Percentiles rank a stretch among this genome's conserved stretches.
Evolutionary conservation across 2,113 vertebrate species (phyloP).

Genomic region (Dasyurus viverrinus): DNA sequence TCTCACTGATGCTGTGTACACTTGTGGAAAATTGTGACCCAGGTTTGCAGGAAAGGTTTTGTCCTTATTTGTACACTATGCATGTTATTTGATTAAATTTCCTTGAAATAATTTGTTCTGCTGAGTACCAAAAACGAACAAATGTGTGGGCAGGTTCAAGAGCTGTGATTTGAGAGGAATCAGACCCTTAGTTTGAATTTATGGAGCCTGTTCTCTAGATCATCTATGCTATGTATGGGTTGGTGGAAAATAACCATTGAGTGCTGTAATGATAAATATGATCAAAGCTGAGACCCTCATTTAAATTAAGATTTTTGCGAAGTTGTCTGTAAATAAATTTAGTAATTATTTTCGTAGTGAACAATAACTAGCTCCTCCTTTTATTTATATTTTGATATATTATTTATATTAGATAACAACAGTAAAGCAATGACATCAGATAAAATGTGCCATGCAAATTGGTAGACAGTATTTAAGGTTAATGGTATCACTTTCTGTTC

Average conservation of each 20-base stretch:
- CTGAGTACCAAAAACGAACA: too few relatives aligned
- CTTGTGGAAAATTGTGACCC: too few relatives aligned
- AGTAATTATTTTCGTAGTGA: neutral
- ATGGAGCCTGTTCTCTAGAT: neutral
- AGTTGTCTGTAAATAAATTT: neutral
- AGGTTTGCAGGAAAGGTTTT: too few relatives aligned
- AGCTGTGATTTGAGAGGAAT: too few relatives aligned
- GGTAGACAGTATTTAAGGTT: neutral
- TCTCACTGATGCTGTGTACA: too few relatives aligned
- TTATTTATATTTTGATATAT: neutral
- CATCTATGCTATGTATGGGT: neutral
- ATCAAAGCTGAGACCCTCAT: neutral
- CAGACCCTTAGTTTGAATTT: neutral
- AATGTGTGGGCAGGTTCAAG: too few relatives aligned
- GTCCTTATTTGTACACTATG: too few relatives aligned
- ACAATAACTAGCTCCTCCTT: neutral
- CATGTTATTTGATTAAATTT: too few relatives aligned
- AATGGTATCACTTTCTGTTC: neutral
- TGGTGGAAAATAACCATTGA: neutral
- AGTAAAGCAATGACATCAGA: neutral
- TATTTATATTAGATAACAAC: neutral
- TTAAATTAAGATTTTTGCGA: neutral
- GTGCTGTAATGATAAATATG: neutral
- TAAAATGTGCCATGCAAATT: neutral
- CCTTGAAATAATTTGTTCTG: too few relatives aligned